A percentile compares a stretch with the other conserved stretches of the same genome.
phyloP scores from a whole-genome alignment of 1,140 invertebrate species.

The Aradophagus sp. region DNA sequence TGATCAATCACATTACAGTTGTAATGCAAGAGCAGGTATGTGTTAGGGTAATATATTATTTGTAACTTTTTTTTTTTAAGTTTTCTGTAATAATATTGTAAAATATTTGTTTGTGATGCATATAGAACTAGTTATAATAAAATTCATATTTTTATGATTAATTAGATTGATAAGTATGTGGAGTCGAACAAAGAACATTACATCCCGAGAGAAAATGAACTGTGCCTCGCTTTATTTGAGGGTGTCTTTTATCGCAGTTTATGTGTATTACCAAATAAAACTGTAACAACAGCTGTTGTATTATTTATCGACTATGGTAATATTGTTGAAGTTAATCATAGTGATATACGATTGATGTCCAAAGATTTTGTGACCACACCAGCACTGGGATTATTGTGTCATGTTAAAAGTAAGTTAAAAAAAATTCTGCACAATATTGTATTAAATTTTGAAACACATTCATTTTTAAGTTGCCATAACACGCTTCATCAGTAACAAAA shows the following conservation, averaged over 20 bases:
- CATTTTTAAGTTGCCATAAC: too few species aligned
- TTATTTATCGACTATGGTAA: conserved; percentile 69
- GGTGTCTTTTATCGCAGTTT: conserved; percentile 62
- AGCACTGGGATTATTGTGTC: conserved; percentile 57
- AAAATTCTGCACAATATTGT: too few species aligned
- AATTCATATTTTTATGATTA: background rate
- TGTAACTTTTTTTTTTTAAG: background rate
- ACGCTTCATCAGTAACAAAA: too few species aligned
- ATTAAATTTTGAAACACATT: too few species aligned
- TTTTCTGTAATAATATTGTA: conserved; percentile 3
- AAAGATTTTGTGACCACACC: conserved; percentile 61
- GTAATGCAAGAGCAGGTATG: conserved; percentile 57
- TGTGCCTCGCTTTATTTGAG: conserved; percentile 65
- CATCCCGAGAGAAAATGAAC: conserved; percentile 65
- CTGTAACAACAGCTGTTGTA: conserved; percentile 31
- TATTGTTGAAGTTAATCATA: conserved; percentile 55
- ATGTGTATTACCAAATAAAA: conserved; percentile 47
- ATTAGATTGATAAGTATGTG: conserved; percentile 60
- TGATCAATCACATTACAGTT: conserved; percentile 48
- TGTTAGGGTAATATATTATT: too few species aligned
- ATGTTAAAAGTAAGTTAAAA: conserved; percentile 61
- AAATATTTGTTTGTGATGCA: background rate
- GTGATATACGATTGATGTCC: conserved; percentile 64
- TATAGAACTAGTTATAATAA: conserved; percentile 2
- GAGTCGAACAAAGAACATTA: conserved; percentile 53